Conservation (phyloP, 2,888 invertebrate genomes). For the Chrysotoxum bicinctum region DNA sequence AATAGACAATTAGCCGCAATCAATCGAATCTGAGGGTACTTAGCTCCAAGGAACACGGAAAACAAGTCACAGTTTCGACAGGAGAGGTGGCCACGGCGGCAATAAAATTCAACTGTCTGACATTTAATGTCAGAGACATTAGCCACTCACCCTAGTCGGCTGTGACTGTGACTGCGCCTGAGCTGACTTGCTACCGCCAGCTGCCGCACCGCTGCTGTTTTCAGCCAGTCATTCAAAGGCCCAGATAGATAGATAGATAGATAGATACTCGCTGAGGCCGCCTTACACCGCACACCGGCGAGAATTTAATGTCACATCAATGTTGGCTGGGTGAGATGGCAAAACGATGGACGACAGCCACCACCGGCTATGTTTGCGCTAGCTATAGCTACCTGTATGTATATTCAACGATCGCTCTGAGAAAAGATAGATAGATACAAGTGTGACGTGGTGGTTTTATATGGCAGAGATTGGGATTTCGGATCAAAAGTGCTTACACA, state of each 20-base stretch:
- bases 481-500: slow-evolving; percentile 55
- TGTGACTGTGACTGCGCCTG: not conserved
- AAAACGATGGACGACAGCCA: slow-evolving; percentile 51
- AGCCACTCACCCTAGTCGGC: slow-evolving; percentile 64
- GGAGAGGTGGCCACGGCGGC: slow-evolving; percentile 71
- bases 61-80: slow-evolving; percentile 72
- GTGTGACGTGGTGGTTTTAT: slow-evolving; percentile 56
- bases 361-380: slow-evolving; percentile 36
- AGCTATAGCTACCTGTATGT: not conserved
- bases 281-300: slow-evolving; percentile 42
- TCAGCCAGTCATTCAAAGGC: slow-evolving; percentile 24
- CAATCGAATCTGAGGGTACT: slow-evolving; percentile 71
- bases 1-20: slow-evolving; percentile 72
- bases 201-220: no score
- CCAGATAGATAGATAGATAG: slow-evolving; percentile 51
- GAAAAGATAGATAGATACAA: slow-evolving; percentile 64
- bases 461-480: slow-evolving; percentile 40
- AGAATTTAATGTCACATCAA: slow-evolving; percentile 72
- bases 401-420: slow-evolving; percentile 32
- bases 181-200: not conserved
- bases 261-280: slow-evolving; percentile 38
- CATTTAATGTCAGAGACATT: slow-evolving; percentile 72
- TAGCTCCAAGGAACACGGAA: slow-evolving; percentile 69
- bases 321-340: slow-evolving; percentile 47
- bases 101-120: slow-evolving; percentile 72